Percentiles rank a stretch among this genome's conserved stretches.
phyloP scores from a whole-genome alignment of 2,888 invertebrate species.

The Cantharis flavilabris region DNA sequence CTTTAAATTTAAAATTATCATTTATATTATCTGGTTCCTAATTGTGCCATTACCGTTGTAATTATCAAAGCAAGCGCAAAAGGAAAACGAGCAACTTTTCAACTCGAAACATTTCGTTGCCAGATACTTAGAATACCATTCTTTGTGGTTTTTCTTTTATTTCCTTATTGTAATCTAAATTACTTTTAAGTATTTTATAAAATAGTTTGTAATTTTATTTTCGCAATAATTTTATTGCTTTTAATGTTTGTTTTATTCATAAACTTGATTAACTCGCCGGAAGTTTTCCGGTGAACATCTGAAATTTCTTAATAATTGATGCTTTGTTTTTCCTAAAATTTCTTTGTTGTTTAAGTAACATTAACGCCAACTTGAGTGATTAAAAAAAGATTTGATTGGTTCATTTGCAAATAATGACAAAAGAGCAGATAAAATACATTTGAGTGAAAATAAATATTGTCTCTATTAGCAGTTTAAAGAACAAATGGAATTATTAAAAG shows the following conservation, averaged over 20 bases:
- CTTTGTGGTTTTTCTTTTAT: neutral
- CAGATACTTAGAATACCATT: neutral
- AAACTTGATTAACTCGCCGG: neutral
- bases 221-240: neutral
- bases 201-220: neutral
- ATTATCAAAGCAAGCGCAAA: conserved; percentile 43
- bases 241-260: neutral
- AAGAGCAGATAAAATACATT: neutral
- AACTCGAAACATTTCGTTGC: conserved; percentile 23
- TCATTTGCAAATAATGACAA: neutral
- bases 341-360: neutral
- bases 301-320: neutral
- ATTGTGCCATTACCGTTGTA: conserved; percentile 49
- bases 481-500: too few species aligned
- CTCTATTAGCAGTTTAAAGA: too few species aligned
- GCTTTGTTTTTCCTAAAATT: neutral
- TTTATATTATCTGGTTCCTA: conserved; percentile 50
- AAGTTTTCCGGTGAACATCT: neutral
- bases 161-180: neutral
- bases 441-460: too few species aligned
- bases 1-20: conserved; percentile 44
- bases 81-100: conserved; percentile 34
- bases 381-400: neutral
- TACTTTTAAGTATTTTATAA: neutral
- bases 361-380: neutral